Evolutionary conservation across 2,888 invertebrate genomes (phyloP), one percentile per base, ranked within the genome.

Genomic region (Morpho achilles): DNA sequence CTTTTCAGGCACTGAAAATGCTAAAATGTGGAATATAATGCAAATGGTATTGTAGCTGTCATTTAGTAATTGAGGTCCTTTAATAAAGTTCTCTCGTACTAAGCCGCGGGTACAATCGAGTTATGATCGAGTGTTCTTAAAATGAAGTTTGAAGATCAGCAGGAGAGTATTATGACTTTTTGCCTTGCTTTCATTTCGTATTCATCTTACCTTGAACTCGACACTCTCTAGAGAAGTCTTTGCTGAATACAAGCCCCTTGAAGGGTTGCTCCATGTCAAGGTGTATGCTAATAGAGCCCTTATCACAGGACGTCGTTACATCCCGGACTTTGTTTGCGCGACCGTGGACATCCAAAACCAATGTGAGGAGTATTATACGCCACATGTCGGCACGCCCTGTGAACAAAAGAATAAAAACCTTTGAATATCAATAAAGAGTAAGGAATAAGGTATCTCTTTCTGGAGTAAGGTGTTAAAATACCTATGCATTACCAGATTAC

Each of bases 161-260:
- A 16, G 16, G 16, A 16, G 16, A 16, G 16, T 16, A 16, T 16
- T 16, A 16, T 16, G 16, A 16, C 16, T 16, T 16, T 16, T 16
- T 16, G 16, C 16, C 16, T 16, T 16, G 16, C 16, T 16, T 16
- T 16, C 16, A 32, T 3, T 5, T 7, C 2, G 43, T 7, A 16
- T 43, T 43, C 8, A 9, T 43, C 42, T 10, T 44, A 84, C 95
- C 95, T 72, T 92, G 90, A 8, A 92, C 84, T 40, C 92, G 89
- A 71, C 96, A 96, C 73, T 95, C 95, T 61, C 93, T 91, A 0
- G 94, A 93, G 77, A 95, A 95, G 69, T 95, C 95, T 80, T 94
- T 94, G 63, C 95, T 94, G 72, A 95, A 95, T 42, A 95, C 83
- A 7, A 95, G 77, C 7, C 96, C 96, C 68, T 93, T 94, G 82